These are phyloP conservation scores for Menura novaehollandiae DNA, from an alignment of 2,113 vertebrate genomes.

Conservation along the genomic window DNA sequence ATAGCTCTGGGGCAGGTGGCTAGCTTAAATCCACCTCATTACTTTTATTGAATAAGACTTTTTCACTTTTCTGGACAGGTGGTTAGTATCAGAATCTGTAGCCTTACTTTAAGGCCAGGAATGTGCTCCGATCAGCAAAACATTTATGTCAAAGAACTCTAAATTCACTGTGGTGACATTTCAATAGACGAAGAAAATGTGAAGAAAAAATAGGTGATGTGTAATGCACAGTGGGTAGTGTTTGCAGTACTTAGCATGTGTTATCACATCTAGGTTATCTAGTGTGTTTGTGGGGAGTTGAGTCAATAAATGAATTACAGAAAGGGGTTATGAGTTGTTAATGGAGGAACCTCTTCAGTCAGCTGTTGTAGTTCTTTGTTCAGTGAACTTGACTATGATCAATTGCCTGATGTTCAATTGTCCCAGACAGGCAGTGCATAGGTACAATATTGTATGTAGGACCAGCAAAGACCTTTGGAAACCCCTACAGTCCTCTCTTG, in stretches of 20 bases:
- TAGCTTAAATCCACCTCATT: conserved; percentile 33
- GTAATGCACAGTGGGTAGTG: neutral
- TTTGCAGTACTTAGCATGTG: neutral
- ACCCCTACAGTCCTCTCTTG: neutral
- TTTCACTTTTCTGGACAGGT: conserved; percentile 19
- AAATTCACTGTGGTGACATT: neutral
- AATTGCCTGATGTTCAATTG: neutral
- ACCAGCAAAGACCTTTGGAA: neutral
- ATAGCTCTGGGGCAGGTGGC: conserved; percentile 6
- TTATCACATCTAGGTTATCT: neutral
- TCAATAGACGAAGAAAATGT: neutral
- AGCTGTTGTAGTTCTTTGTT: neutral
- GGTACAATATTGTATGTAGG: rapidly evolving
- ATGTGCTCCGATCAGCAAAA: neutral
- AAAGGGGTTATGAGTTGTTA: neutral
- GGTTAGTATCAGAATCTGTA: neutral
- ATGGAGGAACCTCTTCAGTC: neutral
- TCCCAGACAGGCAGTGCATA: neutral
- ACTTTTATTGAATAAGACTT: conserved; percentile 22
- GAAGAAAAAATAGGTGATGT: neutral
- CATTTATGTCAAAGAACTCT: neutral
- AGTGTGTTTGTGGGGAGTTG: neutral
- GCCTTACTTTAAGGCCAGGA: neutral
- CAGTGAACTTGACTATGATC: neutral
- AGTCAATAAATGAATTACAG: neutral